Base-by-base conservation (phyloP, 1,140 invertebrate genomes). In the Cydia amplana region DNA sequence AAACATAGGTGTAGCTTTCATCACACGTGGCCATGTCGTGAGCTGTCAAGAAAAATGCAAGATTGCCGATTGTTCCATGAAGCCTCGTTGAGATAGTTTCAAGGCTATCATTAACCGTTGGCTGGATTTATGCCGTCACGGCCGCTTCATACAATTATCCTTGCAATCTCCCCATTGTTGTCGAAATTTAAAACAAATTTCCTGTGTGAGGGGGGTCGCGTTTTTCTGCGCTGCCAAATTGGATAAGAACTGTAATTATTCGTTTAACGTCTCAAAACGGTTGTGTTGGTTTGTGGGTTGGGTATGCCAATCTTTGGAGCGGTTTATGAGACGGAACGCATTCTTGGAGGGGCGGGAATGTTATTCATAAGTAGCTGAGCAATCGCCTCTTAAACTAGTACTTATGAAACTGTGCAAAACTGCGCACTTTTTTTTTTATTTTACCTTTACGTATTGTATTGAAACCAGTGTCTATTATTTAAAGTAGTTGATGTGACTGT, bases 161-260 rank as follows among this genome's bases (percentile, higher is more conserved):
- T 82, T 75, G 81, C 84, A 78, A 92, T 92, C 90, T 89, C 84
- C 82, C 89, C 90, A 92, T 92, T 92, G 90, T 92, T 92, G 89
- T 90, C 84, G 90, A 92, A 90, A 89, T 91, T 92, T 90, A 90
- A 92, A 92, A 92, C 90, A 92, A 91, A 91, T 92, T 92, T 90
- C 88, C 87, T 89, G 86, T 87, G 82, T 80, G 83, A 87, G 85
- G 88, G 90, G 87, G 90, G 89, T 88, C 87, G 87, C 82, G 83
- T 90, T 92, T 89, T 91, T 88, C 84, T 88, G 81, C 82, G 82
- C 83, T 83, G 86, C 87, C 88, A 91, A 92, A 92, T 92, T 92
- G 90, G 89, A 91, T 92, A 91, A 92, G 85, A 85, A 89, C 89
- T 85, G 83, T 89, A 92, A 92, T 92, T 90, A 90, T 83, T 85